phyloP scores from a whole-genome alignment of 2,888 invertebrate genomes.

The Clanis bilineata region DNA sequence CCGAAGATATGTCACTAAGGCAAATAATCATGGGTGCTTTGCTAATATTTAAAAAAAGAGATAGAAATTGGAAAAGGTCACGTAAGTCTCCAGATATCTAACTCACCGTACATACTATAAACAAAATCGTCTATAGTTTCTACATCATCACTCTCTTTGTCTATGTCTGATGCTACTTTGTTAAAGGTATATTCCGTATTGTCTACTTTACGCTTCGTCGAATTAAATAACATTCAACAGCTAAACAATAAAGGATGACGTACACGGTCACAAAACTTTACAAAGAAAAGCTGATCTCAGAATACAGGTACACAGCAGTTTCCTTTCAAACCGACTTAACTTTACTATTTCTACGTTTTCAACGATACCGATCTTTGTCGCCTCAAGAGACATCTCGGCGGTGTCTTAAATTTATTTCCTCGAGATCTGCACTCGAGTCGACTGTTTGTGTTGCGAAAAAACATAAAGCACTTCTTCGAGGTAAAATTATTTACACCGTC shows the following conservation, averaged over 20 bases:
- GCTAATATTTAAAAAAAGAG: no score
- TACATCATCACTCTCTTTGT: no score
- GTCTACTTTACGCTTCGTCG: background rate
- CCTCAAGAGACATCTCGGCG: constrained; percentile 24
- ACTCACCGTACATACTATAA: no score
- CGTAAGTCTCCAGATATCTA: no score
- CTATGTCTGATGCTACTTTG: no score
- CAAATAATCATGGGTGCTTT: no score
- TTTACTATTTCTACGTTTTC: constrained; percentile 1
- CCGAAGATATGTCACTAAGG: no score
- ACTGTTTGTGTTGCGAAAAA: constrained; percentile 31
- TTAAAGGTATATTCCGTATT: background rate
- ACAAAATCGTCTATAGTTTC: no score
- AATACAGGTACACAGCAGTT: background rate
- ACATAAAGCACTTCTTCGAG: constrained; percentile 35
- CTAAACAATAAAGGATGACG: background rate
- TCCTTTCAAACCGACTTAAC: background rate
- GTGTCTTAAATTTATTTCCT: constrained; percentile 32
- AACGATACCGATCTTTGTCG: constrained; percentile 13
- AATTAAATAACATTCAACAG: background rate
- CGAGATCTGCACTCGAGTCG: constrained; percentile 26
- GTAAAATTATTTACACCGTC: constrained; percentile 46
- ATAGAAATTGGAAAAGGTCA: no score
- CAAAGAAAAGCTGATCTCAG: background rate
- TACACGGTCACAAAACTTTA: background rate